Conservation (phyloP, 2,113 vertebrate genomes). For the Columba livia region DNA sequence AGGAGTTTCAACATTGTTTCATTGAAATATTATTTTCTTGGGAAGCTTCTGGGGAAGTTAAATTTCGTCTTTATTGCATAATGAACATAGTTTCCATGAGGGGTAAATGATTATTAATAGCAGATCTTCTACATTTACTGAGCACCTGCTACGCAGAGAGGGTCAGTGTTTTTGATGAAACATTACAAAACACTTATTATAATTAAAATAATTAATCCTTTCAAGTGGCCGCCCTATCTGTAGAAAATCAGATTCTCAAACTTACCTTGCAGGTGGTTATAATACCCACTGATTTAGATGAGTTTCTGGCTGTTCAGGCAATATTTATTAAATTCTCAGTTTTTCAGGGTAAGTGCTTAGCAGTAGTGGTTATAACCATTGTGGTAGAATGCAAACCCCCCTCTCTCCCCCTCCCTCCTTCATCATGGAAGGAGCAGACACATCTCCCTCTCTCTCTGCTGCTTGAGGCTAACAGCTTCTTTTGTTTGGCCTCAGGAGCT, state of each 20-base stretch:
- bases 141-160: constrained; percentile 50
- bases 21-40: not conserved
- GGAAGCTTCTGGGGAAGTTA: not conserved
- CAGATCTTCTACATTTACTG: constrained; percentile 48
- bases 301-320: constrained; percentile 20
- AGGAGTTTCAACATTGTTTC: not conserved
- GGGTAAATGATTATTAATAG: constrained; percentile 55
- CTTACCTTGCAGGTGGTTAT: constrained; percentile 26
- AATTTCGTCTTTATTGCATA: not conserved
- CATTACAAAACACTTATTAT: constrained; percentile 39
- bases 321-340: constrained; percentile 24
- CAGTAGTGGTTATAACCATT: not conserved
- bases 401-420: too few relatives aligned
- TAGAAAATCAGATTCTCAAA: constrained; percentile 57
- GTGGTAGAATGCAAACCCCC: too few relatives aligned
- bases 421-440: too few relatives aligned
- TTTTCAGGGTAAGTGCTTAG: constrained; percentile 45
- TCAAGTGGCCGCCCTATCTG: constrained; percentile 13
- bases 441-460: too few relatives aligned
- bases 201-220: constrained; percentile 64
- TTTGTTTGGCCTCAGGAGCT: too few relatives aligned
- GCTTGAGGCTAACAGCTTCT: too few relatives aligned
- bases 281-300: constrained; percentile 36
- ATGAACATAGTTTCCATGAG: not conserved
- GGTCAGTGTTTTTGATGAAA: constrained; percentile 65